These are phyloP conservation scores for Apostichopus parvimensis DNA, from an alignment of 35 echinoderm and acorn worm species.

Conservation along the genomic window DNA sequence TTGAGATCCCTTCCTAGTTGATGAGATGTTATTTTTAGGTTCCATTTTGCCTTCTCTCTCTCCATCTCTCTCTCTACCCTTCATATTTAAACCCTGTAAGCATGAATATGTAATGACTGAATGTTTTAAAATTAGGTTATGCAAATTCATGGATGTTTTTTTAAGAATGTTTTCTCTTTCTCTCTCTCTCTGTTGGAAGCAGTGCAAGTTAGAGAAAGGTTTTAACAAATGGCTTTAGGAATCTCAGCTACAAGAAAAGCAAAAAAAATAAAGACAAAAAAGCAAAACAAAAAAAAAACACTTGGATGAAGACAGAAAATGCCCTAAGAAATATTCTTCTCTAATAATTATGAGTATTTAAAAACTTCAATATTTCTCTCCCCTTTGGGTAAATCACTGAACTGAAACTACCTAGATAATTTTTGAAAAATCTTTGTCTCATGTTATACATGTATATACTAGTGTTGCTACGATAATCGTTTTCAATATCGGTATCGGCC, in stretches of 20 bases:
- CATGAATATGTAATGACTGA: background rate
- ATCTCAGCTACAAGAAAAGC: background rate
- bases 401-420: background rate
- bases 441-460: no score
- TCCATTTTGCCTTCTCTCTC: background rate
- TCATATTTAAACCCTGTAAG: background rate
- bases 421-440: background rate
- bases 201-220: background rate
- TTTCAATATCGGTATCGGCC: no score
- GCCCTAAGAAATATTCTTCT: background rate
- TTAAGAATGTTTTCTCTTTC: background rate
- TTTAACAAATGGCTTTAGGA: background rate
- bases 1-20: background rate
- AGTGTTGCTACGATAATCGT: no score
- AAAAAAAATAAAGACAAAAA: background rate
- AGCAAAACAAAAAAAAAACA: background rate
- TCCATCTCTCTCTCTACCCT: background rate
- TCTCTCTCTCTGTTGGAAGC: background rate
- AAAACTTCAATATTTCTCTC: background rate
- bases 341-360: background rate
- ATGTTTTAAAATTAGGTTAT: constrained; percentile 8
- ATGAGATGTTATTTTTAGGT: background rate
- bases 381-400: background rate
- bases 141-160: background rate
- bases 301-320: background rate